phyloP scores from a whole-genome alignment of 1,140 invertebrate genomes.

The Neodiprion lecontei region DNA sequence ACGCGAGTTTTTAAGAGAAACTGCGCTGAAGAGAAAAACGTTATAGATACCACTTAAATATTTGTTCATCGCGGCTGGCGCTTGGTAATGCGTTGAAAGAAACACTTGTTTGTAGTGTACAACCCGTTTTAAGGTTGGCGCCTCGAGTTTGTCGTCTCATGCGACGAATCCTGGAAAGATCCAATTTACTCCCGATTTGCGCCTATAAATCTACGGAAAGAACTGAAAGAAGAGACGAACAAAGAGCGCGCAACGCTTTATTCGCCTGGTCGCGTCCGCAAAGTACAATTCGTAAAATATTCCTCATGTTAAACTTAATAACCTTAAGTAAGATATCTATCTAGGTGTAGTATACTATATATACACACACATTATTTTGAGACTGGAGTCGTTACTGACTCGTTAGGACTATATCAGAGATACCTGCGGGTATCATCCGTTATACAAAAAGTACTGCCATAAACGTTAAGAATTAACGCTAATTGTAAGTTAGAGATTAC shows the following conservation, averaged over 20 bases:
- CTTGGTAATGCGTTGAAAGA: not conserved
- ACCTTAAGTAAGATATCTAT: not conserved
- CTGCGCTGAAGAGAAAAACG: not conserved
- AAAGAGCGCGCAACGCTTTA: too few species aligned
- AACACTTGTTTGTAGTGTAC: not conserved
- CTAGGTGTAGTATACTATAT: not conserved
- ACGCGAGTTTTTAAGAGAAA: too few species aligned
- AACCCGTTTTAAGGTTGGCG: not conserved
- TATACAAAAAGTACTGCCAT: conserved; percentile 47
- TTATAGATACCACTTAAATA: not conserved
- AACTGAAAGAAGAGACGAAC: too few species aligned
- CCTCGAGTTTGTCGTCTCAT: not conserved
- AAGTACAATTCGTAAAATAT: not conserved
- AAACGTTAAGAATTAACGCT: conserved; percentile 13
- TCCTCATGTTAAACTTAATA: not conserved
- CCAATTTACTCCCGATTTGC: not conserved
- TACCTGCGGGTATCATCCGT: conserved; percentile 28
- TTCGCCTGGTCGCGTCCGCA: not conserved
- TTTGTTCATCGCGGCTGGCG: conserved; percentile 1
- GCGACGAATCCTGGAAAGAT: not conserved
- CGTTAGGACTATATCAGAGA: conserved; percentile 26
- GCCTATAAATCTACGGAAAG: not conserved
- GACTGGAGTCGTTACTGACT: conserved; percentile 39
- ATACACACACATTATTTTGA: conserved; percentile 28
- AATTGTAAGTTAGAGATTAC: conserved; percentile 28